phyloP scores from a whole-genome alignment of 2,888 invertebrate species.

The Papilio elwesi region DNA sequence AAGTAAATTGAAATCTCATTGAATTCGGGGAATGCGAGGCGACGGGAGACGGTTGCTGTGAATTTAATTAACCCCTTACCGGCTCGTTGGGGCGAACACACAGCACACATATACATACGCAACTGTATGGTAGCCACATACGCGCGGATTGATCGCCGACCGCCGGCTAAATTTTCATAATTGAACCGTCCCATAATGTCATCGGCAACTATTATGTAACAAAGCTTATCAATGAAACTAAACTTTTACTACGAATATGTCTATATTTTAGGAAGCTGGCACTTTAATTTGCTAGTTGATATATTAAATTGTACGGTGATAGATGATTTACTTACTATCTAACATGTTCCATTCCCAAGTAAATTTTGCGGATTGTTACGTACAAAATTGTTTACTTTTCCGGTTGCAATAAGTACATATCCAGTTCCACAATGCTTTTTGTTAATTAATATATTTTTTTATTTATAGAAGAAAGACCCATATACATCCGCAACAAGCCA shows the following conservation, averaged over 20 bases:
- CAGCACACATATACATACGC: constrained; percentile 46
- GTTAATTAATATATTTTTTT: no score
- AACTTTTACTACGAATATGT: not conserved
- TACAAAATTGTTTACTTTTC: no score
- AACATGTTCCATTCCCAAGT: no score
- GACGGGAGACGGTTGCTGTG: constrained; percentile 79
- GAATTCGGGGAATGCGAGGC: constrained; percentile 81
- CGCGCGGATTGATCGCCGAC: constrained; percentile 12
- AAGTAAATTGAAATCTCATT: constrained; percentile 84
- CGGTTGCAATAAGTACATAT: no score
- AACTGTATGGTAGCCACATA: constrained; percentile 9
- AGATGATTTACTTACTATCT: no score
- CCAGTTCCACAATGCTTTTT: no score
- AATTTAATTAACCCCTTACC: constrained; percentile 83
- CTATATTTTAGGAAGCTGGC: not conserved
- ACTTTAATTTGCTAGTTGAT: not conserved
- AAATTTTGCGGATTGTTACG: no score
- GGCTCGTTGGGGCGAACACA: constrained; percentile 71
- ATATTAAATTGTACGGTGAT: not conserved
- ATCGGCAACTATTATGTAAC: constrained; percentile 7
- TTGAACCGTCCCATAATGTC: constrained; percentile 27
- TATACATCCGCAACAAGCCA: no score
- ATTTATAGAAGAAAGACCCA: no score
- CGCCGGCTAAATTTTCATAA: constrained; percentile 34
- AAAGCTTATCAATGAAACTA: constrained; percentile 4